These are phyloP conservation scores for Vulpes lagopus DNA, from an alignment of 2,113 vertebrate species.

Conservation along the genomic window DNA sequence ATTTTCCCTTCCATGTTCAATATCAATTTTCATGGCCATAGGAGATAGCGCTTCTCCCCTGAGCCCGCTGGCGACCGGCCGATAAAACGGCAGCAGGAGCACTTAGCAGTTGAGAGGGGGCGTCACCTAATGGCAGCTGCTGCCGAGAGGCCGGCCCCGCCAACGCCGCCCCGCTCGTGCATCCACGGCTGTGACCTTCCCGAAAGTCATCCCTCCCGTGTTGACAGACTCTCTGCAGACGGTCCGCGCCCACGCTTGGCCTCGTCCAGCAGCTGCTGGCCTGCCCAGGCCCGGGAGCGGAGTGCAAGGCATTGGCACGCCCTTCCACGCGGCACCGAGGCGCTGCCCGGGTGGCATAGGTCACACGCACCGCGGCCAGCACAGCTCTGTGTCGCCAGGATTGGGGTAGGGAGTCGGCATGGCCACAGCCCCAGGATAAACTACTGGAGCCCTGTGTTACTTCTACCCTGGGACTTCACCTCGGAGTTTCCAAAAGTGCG, in stretches of 20 bases:
- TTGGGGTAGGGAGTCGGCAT: too few relatives aligned
- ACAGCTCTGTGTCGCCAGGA: not conserved
- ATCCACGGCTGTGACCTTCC: slow-evolving; percentile 89
- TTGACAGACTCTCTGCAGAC: not conserved
- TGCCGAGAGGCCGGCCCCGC: slow-evolving; percentile 87
- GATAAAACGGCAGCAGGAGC: slow-evolving; percentile 94
- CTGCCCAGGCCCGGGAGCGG: not conserved
- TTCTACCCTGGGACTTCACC: fast-evolving
- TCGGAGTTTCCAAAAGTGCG: not conserved
- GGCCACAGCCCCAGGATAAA: too few relatives aligned
- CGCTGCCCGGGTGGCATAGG: not conserved
- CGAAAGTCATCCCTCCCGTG: slow-evolving; percentile 67
- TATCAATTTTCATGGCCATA: slow-evolving; percentile 99
- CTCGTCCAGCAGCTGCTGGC: not conserved
- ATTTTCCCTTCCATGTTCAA: slow-evolving; percentile 96
- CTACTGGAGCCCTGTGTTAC: not conserved
- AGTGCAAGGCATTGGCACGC: too few relatives aligned
- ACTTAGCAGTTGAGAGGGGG: slow-evolving; percentile 93
- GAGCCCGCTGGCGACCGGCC: slow-evolving; percentile 92
- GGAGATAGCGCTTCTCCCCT: slow-evolving; percentile 94
- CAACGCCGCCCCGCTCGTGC: slow-evolving; percentile 86
- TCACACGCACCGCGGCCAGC: not conserved
- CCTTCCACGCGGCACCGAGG: not conserved
- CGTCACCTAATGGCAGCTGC: slow-evolving; percentile 92
- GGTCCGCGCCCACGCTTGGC: slow-evolving; percentile 26